phyloP scores from a whole-genome alignment of 2,888 invertebrate genomes.

The Drosophila dives region DNA sequence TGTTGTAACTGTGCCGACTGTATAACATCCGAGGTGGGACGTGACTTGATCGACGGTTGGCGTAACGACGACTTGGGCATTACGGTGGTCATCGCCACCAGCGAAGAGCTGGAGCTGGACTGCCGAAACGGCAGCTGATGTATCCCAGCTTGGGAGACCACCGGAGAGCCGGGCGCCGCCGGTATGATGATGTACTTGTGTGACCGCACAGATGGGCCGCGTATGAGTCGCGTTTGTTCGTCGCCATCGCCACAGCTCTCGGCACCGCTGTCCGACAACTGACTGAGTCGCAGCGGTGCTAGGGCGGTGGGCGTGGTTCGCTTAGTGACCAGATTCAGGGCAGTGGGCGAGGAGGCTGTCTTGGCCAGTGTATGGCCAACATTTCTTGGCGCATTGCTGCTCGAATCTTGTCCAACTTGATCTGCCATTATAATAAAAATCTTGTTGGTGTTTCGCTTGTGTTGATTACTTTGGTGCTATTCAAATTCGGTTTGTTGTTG shows the following conservation, averaged over 20 bases:
- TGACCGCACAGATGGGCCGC: slow-evolving; percentile 77
- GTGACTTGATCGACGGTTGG: slow-evolving; percentile 58
- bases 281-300: slow-evolving; percentile 75
- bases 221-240: slow-evolving; percentile 81
- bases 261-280: slow-evolving; percentile 81
- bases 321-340: slow-evolving; percentile 55
- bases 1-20: slow-evolving; percentile 57
- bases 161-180: slow-evolving; percentile 71
- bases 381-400: slow-evolving; percentile 22
- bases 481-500: slow-evolving; percentile 32
- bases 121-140: slow-evolving; percentile 64
- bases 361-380: slow-evolving; percentile 44
- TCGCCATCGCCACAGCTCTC: slow-evolving; percentile 80
- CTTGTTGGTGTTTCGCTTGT: slow-evolving; percentile 7
- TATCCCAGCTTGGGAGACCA: slow-evolving; percentile 11
- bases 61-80: slow-evolving; percentile 60
- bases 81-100: slow-evolving; percentile 68
- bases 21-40: slow-evolving; percentile 73
- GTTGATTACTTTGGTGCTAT: slow-evolving; percentile 15
- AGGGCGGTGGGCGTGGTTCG: slow-evolving; percentile 59
- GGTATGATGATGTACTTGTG: slow-evolving; percentile 84
- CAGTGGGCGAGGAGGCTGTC: slow-evolving; percentile 67
- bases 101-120: slow-evolving; percentile 72
- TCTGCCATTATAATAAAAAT: slow-evolving; percentile 42
- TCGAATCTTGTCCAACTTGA: slow-evolving; percentile 37